These are phyloP conservation scores for Pachypanchax playfairii DNA, from an alignment of 2,113 vertebrate species.

Conservation along the genomic window DNA sequence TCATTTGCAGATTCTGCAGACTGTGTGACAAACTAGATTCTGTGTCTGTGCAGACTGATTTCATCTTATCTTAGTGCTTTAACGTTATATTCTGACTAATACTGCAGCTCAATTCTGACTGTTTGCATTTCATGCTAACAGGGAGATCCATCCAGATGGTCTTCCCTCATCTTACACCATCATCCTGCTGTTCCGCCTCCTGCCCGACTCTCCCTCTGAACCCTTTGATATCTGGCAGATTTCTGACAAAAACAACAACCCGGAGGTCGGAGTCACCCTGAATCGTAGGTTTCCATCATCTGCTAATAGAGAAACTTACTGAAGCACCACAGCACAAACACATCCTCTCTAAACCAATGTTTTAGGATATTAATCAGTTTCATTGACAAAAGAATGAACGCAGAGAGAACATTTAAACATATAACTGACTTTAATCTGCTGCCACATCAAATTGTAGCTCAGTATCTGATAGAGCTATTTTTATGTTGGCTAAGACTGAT, in stretches of 20 bases:
- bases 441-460: too few species aligned
- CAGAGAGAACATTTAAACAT: too few species aligned
- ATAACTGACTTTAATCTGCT: background rate
- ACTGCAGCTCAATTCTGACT: background rate
- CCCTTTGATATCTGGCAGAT: constrained; percentile 98
- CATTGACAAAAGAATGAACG: background rate
- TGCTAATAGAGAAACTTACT: too few species aligned
- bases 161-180: constrained; percentile 92
- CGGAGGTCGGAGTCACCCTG: constrained; percentile 91
- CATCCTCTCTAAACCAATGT: too few species aligned
- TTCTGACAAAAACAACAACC: constrained; percentile 92
- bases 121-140: constrained; percentile 65
- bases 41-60: background rate
- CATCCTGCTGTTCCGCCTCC: constrained; percentile 91
- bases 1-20: constrained; percentile 28
- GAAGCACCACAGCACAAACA: too few species aligned
- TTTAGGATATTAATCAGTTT: background rate
- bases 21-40: constrained; percentile 1
- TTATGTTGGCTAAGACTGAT: too few species aligned
- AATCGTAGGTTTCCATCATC: constrained; percentile 86
- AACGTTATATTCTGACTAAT: background rate
- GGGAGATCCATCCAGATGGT: constrained; percentile 95
- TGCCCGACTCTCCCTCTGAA: constrained; percentile 88
- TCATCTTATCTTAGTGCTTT: background rate
- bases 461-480: too few species aligned